Evolutionary conservation across 1,140 invertebrate species (phyloP), one percentile per base, ranked within the genome.

Genomic region (Pseudomyrmex concolor): DNA sequence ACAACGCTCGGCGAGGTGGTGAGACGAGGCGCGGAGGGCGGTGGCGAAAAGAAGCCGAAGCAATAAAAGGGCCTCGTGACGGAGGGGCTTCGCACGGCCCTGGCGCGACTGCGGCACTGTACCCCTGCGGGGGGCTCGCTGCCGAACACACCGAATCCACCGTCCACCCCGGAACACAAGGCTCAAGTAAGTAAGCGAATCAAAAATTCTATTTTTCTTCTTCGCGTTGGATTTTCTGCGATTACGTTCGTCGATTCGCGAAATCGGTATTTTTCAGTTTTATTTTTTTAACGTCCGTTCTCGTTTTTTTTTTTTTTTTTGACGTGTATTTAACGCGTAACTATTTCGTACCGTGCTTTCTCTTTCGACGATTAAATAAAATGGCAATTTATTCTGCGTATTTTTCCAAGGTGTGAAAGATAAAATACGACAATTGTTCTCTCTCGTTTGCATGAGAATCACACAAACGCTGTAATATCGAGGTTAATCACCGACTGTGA

Each of bases 81-180:
- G 94, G 94, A 94, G 93, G 92, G 94, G 90, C 89, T 94, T 93
- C 94, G 94, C 74, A 94, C 93, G 92, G 94, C 94, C 90, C 92
- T 94, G 93, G 94, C 94, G 93, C 94, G 94, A 92, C 93, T 94
- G 94, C 94, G 94, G 91, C 93, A 94, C 88, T 93, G 94, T 93
- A 93, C 93, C 93, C 93, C 94, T 83, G 91, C 93, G 73, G 94
- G 94, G 92, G 92, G 93, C 88, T 94, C 94, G 85, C 88, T 94
- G 91, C 93, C 94, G 86, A 94, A 91, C 84, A 92, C 94, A 83
- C 93, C 93, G 84, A 94, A 94, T 92, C 93, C 93, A 87, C 91
- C 94, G 84, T 91, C 93, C 74, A 94, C 93, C 85, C 94, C 94
- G 73, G 94, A 94, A 86, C 94, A 93, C 86, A 94, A 92, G 89